These are phyloP conservation scores for Drosophila parabipectinata DNA, from an alignment of 1,140 invertebrate species.

Conservation along the genomic window DNA sequence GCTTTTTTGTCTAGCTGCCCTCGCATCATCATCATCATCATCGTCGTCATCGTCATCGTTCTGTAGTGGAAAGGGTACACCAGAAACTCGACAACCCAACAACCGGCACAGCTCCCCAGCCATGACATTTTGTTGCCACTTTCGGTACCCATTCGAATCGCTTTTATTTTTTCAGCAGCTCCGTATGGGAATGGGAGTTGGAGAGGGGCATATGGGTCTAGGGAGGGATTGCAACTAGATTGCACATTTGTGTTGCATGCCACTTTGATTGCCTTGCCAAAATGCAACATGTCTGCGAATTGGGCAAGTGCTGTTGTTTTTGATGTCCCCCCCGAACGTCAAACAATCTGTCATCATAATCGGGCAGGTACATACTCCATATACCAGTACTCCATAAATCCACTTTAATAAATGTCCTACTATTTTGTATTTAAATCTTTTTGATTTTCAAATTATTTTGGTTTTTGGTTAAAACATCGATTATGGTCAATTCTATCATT, in stretches of 20 bases:
- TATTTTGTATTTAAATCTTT: too few relatives aligned
- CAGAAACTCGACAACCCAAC: not conserved
- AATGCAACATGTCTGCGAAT: constrained; percentile 24
- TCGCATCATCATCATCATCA: constrained; percentile 12
- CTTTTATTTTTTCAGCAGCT: constrained; percentile 31
- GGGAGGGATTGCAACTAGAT: constrained; percentile 29
- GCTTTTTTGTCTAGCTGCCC: constrained; percentile 65
- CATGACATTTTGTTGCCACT: constrained; percentile 40
- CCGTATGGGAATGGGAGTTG: not conserved
- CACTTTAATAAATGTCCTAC: too few relatives aligned
- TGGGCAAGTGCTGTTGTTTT: constrained; percentile 2
- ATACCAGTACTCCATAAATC: too few relatives aligned
- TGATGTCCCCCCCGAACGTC: constrained; percentile 7
- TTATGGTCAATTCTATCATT: constrained; percentile 1
- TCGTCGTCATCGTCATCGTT: not conserved
- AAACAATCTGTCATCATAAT: constrained; percentile 46
- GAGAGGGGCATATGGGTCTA: not conserved
- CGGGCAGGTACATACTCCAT: not conserved
- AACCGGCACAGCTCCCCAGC: constrained; percentile 15
- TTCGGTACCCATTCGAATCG: constrained; percentile 17
- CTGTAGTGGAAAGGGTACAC: not conserved
- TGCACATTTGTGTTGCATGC: constrained; percentile 44
- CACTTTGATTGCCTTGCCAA: constrained; percentile 47
- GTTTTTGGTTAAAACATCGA: not conserved
- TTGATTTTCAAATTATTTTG: not conserved